Base-by-base conservation (phyloP, 2,888 invertebrate genomes). In the Chouioia cunea region DNA sequence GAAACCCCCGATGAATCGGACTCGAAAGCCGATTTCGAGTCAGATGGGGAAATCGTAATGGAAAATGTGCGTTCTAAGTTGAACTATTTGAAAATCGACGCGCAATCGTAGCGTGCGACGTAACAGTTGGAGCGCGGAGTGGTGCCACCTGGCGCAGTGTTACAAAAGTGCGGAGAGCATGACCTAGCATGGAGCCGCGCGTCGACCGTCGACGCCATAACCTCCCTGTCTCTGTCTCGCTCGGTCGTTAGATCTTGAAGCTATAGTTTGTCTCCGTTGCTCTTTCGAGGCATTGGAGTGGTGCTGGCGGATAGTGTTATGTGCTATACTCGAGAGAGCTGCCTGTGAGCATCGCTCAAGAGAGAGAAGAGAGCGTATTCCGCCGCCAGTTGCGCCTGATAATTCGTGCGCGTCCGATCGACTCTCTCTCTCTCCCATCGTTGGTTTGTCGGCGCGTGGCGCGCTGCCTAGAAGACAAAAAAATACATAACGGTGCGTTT, bases 131-230 rank as follows among this genome's bases (percentile, higher is more conserved):
- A 18, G 57, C 62, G 63, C 15, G 0, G 10, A 18, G 60, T 65
- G 60, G n/a, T 52, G 64, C 65, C 57, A 14, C 16, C 72, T 68
- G 18, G 2, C 4, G 67, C 2, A 0, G 10, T 12, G 46, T 59
- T 22, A 43, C 57, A 8, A 23, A 71, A 20, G 0, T n/a, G 14
- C 3, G n/a, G 62, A 44, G 50, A 69, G 63, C 63, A 27, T 69
- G 69, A 69, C 69, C 69, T 69, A 50, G 69, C 23, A 15, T 27
- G 43, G 56, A 65, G n/a, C 36, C 23, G 48, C 65, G 63, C 57
- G 52, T n/a, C n/a, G n/a, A n/a, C n/a, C 43, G 60, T 69, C 65
- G 72, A 68, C 68, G 72, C 72, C 64, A 69, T 69, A 47, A 64
- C 48, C 59, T 43, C 62, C 43, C 65, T 57, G 18, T 46, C 57